A percentile compares a stretch with the other conserved stretches of the same genome.
These are phyloP conservation scores for Crematogaster levior DNA, from an alignment of 2,888 invertebrate genomes.

Conservation along the genomic window DNA sequence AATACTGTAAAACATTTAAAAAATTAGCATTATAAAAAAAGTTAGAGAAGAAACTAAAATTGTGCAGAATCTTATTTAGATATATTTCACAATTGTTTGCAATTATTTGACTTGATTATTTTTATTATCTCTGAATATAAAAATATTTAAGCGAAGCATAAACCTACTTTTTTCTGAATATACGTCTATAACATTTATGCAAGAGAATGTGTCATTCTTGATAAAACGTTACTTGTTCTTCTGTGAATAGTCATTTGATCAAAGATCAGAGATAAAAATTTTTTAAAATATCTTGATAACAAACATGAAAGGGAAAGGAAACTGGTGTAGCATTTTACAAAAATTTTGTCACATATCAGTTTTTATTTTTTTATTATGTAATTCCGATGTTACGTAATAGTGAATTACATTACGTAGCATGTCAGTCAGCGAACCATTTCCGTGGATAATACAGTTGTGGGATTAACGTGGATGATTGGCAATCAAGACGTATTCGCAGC, in stretches of 20 bases:
- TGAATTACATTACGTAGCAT: constrained; percentile 67
- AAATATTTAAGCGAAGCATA: neutral
- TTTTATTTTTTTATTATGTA: neutral
- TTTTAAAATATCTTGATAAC: neutral
- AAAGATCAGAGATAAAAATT: neutral
- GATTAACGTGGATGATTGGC: constrained; percentile 80
- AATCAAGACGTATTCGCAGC: constrained; percentile 79
- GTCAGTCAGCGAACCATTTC: constrained; percentile 75
- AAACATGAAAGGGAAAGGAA: neutral
- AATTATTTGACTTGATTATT: too few species aligned
- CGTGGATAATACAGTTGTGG: constrained; percentile 79
- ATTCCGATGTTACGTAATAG: neutral
- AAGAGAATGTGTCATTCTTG: neutral
- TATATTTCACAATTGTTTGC: neutral
- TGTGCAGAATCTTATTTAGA: neutral
- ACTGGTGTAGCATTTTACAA: neutral
- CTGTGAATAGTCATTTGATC: neutral
- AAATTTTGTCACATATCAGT: neutral
- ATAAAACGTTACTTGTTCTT: neutral
- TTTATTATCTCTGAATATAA: neutral
- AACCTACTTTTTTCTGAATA: neutral
- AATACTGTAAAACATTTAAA: neutral
- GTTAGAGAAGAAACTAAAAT: neutral
- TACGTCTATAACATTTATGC: neutral
- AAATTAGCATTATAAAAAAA: neutral